Conservation (phyloP, 2,797 vertebrate species). For the Austrolebias charrua region DNA sequence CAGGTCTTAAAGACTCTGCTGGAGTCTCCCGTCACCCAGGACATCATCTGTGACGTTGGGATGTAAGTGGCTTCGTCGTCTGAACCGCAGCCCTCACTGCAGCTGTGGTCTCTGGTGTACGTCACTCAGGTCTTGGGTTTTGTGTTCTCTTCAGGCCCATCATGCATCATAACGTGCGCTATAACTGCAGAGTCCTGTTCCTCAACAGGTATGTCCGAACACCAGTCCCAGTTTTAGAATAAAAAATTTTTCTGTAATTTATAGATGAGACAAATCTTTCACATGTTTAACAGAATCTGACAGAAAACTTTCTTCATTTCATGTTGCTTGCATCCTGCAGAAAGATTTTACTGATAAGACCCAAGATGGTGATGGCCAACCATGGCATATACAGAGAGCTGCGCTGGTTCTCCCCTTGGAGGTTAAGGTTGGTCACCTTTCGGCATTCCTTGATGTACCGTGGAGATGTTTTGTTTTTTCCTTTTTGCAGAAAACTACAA, state of each 20-base stretch:
- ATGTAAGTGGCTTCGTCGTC: conserved; percentile 82
- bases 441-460: too few species aligned
- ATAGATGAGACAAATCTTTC: background rate
- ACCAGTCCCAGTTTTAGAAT: background rate
- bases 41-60: conserved; percentile 95
- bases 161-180: conserved; percentile 91
- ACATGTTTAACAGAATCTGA: background rate
- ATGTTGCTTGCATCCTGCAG: conserved; percentile 66
- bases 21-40: conserved; percentile 82
- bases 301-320: background rate
- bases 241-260: too few species aligned
- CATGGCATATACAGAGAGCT: conserved; percentile 90
- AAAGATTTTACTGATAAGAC: conserved; percentile 91
- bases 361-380: conserved; percentile 92
- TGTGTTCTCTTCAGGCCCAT: conserved; percentile 83
- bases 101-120: too few species aligned
- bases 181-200: conserved; percentile 95
- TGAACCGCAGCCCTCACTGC: background rate
- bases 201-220: conserved; percentile 84
- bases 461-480: too few species aligned
- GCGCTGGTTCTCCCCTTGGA: conserved; percentile 96
- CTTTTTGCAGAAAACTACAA: too few species aligned
- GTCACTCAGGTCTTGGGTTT: background rate
- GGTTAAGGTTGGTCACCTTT: conserved; percentile 76
- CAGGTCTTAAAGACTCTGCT: conserved; percentile 89